A percentile compares a stretch with the other conserved stretches of the same genome.
phyloP scores from a whole-genome alignment of 2,797 vertebrate genomes.

The Centroberyx gerrardi region DNA sequence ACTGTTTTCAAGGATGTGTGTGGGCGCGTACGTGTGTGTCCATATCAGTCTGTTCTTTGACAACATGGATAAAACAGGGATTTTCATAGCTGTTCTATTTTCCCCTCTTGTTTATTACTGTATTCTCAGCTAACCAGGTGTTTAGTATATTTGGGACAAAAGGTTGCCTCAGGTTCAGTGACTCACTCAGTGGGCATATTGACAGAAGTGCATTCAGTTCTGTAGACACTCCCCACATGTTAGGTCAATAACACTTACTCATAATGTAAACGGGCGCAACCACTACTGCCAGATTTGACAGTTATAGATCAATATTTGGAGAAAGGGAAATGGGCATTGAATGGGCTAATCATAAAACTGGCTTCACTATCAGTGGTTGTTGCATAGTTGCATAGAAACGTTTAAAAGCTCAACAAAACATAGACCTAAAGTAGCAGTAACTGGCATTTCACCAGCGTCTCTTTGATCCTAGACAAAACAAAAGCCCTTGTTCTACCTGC shows the following conservation, averaged over 20 bases:
- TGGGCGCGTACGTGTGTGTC: constrained; percentile 1
- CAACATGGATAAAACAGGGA: constrained; percentile 4
- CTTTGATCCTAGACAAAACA: constrained; percentile 27
- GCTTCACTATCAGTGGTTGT: background rate
- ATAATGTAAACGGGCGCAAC: constrained; percentile 46
- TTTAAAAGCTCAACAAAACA: background rate
- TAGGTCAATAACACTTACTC: constrained; percentile 31
- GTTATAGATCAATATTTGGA: constrained; percentile 1
- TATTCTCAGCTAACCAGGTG: constrained; percentile 28
- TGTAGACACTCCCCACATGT: constrained; percentile 50
- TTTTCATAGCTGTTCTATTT: constrained; percentile 27
- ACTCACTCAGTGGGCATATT: constrained; percentile 58
- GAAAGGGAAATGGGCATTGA: background rate
- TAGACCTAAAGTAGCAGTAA: constrained; percentile 2
- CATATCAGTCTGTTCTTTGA: background rate
- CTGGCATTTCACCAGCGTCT: constrained; percentile 8
- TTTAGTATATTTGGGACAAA: constrained; percentile 48
- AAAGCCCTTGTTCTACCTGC: constrained; percentile 7
- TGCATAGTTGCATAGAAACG: background rate
- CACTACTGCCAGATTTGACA: constrained; percentile 16
- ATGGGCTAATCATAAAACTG: background rate
- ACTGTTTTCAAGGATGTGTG: background rate
- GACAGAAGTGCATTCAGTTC: constrained; percentile 39
- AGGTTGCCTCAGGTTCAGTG: constrained; percentile 60
- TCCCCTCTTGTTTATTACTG: constrained; percentile 15